Percentiles rank a stretch among this genome's conserved stretches.
phyloP scores from a whole-genome alignment of 2,113 vertebrate genomes.

The Azemiops feae region DNA sequence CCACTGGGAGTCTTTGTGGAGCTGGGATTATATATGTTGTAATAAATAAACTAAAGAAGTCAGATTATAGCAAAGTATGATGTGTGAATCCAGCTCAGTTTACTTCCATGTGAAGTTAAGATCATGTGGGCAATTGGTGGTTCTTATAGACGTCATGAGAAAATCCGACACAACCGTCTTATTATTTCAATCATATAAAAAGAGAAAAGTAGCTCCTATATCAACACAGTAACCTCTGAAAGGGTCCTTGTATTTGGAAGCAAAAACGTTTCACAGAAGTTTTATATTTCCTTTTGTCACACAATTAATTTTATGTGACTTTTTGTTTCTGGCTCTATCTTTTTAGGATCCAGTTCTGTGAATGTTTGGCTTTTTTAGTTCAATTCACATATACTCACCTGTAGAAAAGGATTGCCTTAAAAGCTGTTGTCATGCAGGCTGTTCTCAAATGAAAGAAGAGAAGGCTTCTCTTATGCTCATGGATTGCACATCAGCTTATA shows the following conservation, averaged over 20 bases:
- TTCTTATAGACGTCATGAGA: neutral
- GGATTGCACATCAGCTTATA: neutral
- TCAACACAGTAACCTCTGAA: neutral
- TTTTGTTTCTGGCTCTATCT: neutral
- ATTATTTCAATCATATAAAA: neutral
- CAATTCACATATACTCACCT: neutral
- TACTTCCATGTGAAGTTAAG: neutral
- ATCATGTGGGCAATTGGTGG: neutral
- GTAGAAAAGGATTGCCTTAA: neutral
- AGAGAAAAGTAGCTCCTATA: neutral
- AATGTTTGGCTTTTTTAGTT: neutral
- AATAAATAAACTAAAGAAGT: neutral
- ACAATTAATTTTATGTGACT: neutral
- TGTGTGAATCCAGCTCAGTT: neutral
- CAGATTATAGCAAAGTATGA: neutral
- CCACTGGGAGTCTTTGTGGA: neutral
- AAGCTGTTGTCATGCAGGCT: neutral
- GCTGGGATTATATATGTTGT: neutral
- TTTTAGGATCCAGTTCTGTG: neutral
- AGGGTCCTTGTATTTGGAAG: neutral
- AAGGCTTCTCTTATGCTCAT: neutral
- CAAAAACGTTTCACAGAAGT: neutral
- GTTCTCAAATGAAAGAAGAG: neutral
- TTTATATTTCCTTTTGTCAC: neutral
- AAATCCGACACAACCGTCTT: neutral